Evolutionary conservation across 2,888 invertebrate genomes (phyloP), one percentile per base, ranked within the genome.

Genomic region (Parasteatoda lunata): DNA sequence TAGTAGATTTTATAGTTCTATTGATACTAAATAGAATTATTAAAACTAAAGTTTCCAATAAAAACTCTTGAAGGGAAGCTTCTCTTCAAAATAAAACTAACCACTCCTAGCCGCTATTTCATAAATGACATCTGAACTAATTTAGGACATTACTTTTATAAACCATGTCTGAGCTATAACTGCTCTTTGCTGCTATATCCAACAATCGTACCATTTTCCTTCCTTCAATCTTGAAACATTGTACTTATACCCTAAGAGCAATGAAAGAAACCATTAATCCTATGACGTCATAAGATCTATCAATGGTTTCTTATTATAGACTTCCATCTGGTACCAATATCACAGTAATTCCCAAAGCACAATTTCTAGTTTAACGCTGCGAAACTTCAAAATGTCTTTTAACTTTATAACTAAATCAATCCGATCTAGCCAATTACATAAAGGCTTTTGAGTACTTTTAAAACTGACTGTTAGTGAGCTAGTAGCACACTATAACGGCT

Each of bases 111-210:
- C 49, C 48, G 64, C 13, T 66, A 76, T 70, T 64, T 65, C 76
- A 64, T 59, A 70, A 76, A 82, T 76, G 70, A 70, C 76, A 59
- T 82, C 75, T 51, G 45, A 45, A 76, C 82, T 70, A 65, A 76
- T 82, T 82, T 64, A 69, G 77, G 77, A 66, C 72, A 84, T 84
- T 84, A 84, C 77, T 84, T 84, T 71, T 72, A 77, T 48, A n/a
- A 49, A 15, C 15, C 77, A 15, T 84, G 77, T 72, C 75, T 76
- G 64, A 64, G 64, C 82, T 82, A 70, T 82, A 77, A 82, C 82
- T 82, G 76, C 49, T 70, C 59, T 64, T 70, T 65, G 70, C 77
- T 76, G 69, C 71, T 30, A 30, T 30, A 30, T 30, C 30, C 30
- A 30, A 30, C 30, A 30, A 30, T 30, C 30, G 30, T 30, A 30